These are phyloP conservation scores for Tyrannus savana DNA, from an alignment of 2,113 vertebrate genomes.

Conservation along the genomic window DNA sequence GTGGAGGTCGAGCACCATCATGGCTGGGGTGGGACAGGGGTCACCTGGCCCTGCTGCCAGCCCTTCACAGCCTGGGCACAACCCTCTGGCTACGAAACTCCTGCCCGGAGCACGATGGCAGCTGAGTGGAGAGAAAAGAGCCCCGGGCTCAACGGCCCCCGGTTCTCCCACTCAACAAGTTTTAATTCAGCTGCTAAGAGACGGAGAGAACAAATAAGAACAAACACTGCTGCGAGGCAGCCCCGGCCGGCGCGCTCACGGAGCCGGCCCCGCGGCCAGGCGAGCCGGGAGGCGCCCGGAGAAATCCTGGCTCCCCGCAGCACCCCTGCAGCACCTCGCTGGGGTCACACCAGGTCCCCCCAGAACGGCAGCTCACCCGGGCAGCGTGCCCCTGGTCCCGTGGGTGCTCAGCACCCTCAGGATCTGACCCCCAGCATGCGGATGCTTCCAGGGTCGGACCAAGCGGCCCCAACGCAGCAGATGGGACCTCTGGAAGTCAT, in stretches of 20 bases:
- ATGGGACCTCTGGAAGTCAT: background rate
- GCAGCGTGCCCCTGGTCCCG: fast-evolving
- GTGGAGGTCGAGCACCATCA: fast-evolving
- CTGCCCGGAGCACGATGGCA: fast-evolving
- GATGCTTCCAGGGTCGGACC: fast-evolving
- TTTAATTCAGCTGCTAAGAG: conserved; percentile 63
- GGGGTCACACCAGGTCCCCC: background rate
- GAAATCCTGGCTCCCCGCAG: background rate
- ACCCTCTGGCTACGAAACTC: background rate
- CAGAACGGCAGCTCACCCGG: background rate
- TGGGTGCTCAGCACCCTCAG: background rate
- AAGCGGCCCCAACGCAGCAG: fast-evolving
- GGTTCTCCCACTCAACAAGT: background rate
- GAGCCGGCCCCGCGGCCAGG: background rate
- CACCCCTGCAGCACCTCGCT: background rate
- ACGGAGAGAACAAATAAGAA: conserved; percentile 60
- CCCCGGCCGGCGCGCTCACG: background rate
- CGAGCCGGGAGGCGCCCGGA: background rate
- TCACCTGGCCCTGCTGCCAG: background rate
- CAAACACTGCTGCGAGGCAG: conserved; percentile 44
- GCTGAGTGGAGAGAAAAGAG: background rate
- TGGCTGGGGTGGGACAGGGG: background rate
- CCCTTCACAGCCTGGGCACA: background rate
- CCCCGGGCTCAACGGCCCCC: background rate
- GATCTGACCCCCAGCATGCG: background rate